Evolutionary conservation across 1,140 invertebrate genomes (phyloP).

Genomic region (Agrypnia vestita): DNA sequence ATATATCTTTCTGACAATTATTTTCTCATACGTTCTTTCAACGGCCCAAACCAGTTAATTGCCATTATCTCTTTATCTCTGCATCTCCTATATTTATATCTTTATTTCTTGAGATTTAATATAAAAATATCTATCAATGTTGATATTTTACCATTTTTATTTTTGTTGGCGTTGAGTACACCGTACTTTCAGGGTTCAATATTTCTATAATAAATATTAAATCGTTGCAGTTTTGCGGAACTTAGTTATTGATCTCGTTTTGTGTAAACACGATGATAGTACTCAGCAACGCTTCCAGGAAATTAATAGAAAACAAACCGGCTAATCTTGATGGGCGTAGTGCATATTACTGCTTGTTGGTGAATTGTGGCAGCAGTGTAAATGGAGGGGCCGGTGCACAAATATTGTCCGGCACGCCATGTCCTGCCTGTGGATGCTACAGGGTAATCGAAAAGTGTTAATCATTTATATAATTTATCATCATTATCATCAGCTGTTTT

Average conservation of each 20-base stretch:
- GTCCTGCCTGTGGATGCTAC: background rate
- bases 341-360: background rate
- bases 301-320: conserved; percentile 10
- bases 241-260: background rate
- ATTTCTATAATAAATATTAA: background rate
- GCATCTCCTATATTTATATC: too few relatives aligned
- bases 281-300: conserved; percentile 3
- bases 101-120: too few relatives aligned
- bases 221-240: background rate
- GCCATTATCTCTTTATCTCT: too few relatives aligned
- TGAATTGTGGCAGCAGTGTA: conserved; percentile 1
- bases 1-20: too few relatives aligned
- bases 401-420: conserved; percentile 23
- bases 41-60: too few relatives aligned
- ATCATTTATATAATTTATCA: too few relatives aligned
- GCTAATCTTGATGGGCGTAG: conserved; percentile 11
- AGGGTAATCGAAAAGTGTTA: too few relatives aligned
- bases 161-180: too few relatives aligned
- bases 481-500: too few relatives aligned
- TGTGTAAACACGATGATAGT: background rate
- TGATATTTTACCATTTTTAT: too few relatives aligned
- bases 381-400: background rate
- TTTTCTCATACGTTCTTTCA: too few relatives aligned
- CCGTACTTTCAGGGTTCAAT: background rate
- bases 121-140: too few relatives aligned